These are phyloP conservation scores for Nettapus auritus DNA, from an alignment of 2,113 vertebrate genomes.

Conservation along the genomic window DNA sequence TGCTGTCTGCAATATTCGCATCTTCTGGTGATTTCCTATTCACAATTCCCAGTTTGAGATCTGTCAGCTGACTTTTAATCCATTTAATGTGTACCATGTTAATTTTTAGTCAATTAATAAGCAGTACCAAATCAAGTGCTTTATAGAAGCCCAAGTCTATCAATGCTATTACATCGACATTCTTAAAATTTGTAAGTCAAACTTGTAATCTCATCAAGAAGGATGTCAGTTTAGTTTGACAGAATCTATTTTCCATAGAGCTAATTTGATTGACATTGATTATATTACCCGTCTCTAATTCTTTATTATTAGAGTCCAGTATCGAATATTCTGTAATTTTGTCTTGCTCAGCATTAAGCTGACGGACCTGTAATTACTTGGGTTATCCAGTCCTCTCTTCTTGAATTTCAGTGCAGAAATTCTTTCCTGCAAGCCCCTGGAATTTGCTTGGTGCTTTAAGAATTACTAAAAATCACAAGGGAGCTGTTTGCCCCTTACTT, in stretches of 20 bases:
- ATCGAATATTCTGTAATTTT: not conserved
- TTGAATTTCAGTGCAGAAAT: not conserved
- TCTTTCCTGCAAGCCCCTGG: not conserved
- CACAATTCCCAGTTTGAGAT: not conserved
- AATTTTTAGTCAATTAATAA: conserved; percentile 44
- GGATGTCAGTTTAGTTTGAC: conserved; percentile 36
- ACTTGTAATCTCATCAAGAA: conserved; percentile 37
- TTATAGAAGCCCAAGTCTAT: conserved; percentile 9
- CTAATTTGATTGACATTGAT: conserved; percentile 44
- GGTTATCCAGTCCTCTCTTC: not conserved
- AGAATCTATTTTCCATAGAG: conserved; percentile 17
- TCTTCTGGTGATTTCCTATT: not conserved
- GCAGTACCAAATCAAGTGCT: conserved; percentile 5
- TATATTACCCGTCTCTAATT: conserved; percentile 32
- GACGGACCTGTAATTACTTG: not conserved
- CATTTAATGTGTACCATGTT: conserved; percentile 4
- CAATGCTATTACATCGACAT: not conserved
- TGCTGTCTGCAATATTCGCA: not conserved
- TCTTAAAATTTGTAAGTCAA: conserved; percentile 24
- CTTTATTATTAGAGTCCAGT: not conserved
- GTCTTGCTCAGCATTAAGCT: not conserved
- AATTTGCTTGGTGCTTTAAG: not conserved
- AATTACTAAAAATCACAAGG: not conserved
- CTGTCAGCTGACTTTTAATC: not conserved
- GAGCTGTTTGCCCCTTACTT: not conserved